A percentile compares a stretch with the other conserved stretches of the same genome.
Evolutionary conservation across 2,888 invertebrate species (phyloP).

Genomic region (Eristalis pertinax): DNA sequence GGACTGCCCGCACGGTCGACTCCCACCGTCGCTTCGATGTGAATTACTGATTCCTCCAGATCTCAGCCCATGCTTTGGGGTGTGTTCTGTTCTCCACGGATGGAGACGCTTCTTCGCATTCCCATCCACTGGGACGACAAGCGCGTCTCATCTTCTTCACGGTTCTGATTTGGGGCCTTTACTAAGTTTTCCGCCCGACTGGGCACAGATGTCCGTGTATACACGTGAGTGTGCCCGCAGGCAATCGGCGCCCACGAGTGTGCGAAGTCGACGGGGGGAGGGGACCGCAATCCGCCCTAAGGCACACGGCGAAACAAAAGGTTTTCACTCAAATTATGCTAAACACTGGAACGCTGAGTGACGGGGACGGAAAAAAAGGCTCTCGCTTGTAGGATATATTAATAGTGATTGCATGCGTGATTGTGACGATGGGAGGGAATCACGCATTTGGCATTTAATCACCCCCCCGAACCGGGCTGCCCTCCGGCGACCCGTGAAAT

Average conservation of each 20-base stretch:
- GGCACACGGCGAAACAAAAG: not conserved
- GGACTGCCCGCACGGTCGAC: conserved; percentile 29
- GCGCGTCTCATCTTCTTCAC: conserved; percentile 57
- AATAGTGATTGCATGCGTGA: conserved; percentile 35
- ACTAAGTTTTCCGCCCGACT: conserved; percentile 51
- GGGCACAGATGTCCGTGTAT: not conserved
- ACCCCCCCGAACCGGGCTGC: not conserved
- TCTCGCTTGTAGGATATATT: not conserved
- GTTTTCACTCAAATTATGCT: not conserved
- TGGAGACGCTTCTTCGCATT: conserved; percentile 18
- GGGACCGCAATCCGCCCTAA: not conserved
- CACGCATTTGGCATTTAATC: conserved; percentile 32
- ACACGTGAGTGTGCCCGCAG: not conserved
- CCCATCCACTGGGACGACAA: conserved; percentile 30
- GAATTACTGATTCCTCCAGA: conserved; percentile 49
- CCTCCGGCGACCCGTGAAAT: conserved; percentile 11
- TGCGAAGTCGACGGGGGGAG: not conserved
- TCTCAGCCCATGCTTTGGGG: not conserved
- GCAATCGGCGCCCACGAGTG: not conserved
- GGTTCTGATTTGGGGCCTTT: conserved; percentile 48
- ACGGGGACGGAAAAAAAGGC: not conserved
- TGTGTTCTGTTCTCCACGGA: conserved; percentile 13
- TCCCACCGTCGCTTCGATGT: conserved; percentile 37
- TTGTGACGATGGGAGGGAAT: conserved; percentile 13
- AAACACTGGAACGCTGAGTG: conserved; percentile 7